Conservation (phyloP, 2,888 invertebrate genomes). For the Tineola bisselliella region DNA sequence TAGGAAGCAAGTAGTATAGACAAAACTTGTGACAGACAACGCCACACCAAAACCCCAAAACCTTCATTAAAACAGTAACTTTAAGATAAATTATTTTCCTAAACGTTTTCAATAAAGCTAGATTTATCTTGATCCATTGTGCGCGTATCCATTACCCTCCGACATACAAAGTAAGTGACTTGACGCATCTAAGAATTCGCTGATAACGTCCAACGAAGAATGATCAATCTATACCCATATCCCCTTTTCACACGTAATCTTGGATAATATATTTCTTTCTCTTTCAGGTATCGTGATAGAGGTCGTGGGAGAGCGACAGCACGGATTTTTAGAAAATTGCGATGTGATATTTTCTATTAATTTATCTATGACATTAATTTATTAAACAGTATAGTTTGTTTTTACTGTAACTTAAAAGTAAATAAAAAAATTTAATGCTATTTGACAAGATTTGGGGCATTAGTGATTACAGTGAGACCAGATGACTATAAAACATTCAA, state of each 20-base stretch:
- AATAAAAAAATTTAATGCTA: no score
- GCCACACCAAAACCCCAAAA: no score
- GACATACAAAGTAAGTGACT: neutral
- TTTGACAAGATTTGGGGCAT: no score
- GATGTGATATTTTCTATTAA: no score
- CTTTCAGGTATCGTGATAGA: slow-evolving; percentile 22
- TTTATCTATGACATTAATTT: no score
- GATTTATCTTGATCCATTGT: neutral
- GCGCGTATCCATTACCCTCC: neutral
- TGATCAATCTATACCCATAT: slow-evolving; percentile 38
- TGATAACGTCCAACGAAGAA: slow-evolving; percentile 32
- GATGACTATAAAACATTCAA: no score
- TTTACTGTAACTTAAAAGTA: no score
- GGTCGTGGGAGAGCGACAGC: neutral
- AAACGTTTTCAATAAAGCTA: neutral
- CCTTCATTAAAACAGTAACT: neutral
- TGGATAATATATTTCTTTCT: slow-evolving; percentile 41
- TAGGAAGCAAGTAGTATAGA: no score
- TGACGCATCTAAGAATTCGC: neutral
- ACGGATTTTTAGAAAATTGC: neutral
- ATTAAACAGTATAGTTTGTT: no score
- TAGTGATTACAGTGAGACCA: no score
- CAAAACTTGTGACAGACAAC: no score
- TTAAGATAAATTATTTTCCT: neutral
- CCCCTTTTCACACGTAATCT: slow-evolving; percentile 47